A percentile compares a stretch with the other conserved stretches of the same genome.
phyloP scores from a whole-genome alignment of 2,888 invertebrate genomes.

The Apodemia zela region DNA sequence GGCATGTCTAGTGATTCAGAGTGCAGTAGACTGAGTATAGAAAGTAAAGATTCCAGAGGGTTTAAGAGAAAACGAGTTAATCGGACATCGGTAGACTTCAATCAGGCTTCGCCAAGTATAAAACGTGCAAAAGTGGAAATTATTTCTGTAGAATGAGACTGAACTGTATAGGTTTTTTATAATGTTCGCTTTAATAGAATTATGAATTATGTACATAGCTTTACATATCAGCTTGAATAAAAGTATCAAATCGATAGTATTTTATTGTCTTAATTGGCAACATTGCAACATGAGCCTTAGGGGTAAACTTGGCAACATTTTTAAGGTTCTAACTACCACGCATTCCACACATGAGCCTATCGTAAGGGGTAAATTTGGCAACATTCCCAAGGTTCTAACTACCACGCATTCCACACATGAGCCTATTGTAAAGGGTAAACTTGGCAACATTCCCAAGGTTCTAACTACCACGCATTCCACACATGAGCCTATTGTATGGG shows the following conservation, averaged over 20 bases:
- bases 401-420: too few relatives aligned
- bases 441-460: too few relatives aligned
- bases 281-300: too few relatives aligned
- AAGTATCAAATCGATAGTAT: conserved; percentile 19
- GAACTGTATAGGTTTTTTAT: conserved; percentile 4
- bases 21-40: conserved; percentile 42
- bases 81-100: conserved; percentile 46
- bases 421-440: too few relatives aligned
- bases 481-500: too few relatives aligned
- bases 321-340: too few relatives aligned
- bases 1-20: conserved; percentile 56
- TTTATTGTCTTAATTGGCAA: not conserved
- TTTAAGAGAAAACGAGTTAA: conserved; percentile 51
- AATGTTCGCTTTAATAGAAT: conserved; percentile 19
- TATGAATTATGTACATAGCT: conserved; percentile 35
- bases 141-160: not conserved
- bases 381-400: too few relatives aligned
- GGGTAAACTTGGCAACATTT: too few relatives aligned
- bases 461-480: too few relatives aligned
- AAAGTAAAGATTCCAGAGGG: conserved; percentile 41
- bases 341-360: too few relatives aligned
- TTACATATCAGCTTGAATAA: conserved; percentile 33
- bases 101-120: not conserved
- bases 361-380: too few relatives aligned
- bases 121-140: conserved; percentile 10